Evolutionary conservation across 1,140 invertebrate species (phyloP).

Genomic region (Sitobion miscanthi): DNA sequence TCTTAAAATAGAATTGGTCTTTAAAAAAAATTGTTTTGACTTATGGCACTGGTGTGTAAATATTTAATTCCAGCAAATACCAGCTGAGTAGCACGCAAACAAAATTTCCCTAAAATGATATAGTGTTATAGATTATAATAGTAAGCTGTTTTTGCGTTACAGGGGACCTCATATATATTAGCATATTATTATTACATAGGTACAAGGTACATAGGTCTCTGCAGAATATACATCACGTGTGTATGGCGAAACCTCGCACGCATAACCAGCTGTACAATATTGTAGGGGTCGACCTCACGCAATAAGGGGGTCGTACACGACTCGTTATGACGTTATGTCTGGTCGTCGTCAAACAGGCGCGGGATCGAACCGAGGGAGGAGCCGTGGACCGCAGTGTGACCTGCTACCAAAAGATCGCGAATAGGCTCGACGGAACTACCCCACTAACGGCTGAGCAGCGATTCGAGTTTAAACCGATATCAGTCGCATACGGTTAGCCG

Average conservation of each 20-base stretch:
- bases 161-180: not conserved
- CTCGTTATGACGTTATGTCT: constrained; percentile 1
- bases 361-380: constrained; percentile 11
- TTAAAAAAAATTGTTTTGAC: not conserved
- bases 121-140: not conserved
- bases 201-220: not conserved
- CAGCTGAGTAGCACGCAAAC: not conserved
- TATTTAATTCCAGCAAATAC: not conserved
- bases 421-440: not conserved
- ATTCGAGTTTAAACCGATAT: not conserved
- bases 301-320: constrained; percentile 1
- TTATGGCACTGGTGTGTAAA: not conserved
- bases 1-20: not conserved
- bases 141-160: not conserved
- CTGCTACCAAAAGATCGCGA: not conserved
- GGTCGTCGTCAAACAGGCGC: not conserved
- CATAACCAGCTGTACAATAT: not conserved
- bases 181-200: not conserved
- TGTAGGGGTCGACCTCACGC: not conserved
- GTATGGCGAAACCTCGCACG: not conserved
- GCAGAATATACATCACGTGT: not conserved
- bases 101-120: not conserved
- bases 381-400: constrained; percentile 21
- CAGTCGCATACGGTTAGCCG: not conserved
- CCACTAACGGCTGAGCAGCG: not conserved